These are phyloP conservation scores for Morpho deidamia DNA, from an alignment of 2,888 invertebrate species.

Conservation along the genomic window DNA sequence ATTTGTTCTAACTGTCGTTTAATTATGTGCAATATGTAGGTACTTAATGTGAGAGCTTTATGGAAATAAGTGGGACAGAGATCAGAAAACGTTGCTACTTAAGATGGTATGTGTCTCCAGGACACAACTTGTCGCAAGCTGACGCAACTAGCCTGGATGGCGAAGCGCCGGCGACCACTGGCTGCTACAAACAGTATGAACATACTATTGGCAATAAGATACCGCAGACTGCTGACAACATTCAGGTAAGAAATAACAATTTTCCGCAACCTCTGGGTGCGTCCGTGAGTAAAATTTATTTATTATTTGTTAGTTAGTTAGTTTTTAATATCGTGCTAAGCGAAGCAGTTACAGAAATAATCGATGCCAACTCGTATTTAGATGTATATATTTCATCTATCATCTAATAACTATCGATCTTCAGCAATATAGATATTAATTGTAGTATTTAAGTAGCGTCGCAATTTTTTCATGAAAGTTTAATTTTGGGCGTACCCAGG, in stretches of 20 bases:
- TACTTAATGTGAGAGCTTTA: constrained; percentile 40
- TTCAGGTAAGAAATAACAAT: constrained; percentile 49
- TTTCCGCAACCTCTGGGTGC: background rate
- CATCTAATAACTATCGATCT: too few relatives aligned
- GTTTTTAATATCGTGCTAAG: background rate
- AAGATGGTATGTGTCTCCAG: constrained; percentile 80
- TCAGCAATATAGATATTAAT: too few relatives aligned
- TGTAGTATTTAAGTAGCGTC: too few relatives aligned
- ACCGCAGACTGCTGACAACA: constrained; percentile 54
- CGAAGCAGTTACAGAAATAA: constrained; percentile 1
- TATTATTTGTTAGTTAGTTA: background rate
- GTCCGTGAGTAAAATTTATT: background rate
- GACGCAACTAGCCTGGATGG: constrained; percentile 91
- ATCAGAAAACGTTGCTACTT: constrained; percentile 63
- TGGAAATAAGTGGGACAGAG: constrained; percentile 38
- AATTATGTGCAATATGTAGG: constrained; percentile 30
- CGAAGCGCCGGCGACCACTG: constrained; percentile 85
- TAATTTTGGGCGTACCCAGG: too few relatives aligned
- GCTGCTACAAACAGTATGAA: constrained; percentile 89
- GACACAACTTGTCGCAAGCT: constrained; percentile 94
- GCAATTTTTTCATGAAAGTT: too few relatives aligned
- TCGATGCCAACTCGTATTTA: constrained; percentile 6
- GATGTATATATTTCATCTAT: too few relatives aligned
- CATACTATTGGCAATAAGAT: constrained; percentile 75
- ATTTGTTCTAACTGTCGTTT: constrained; percentile 52